Evolutionary conservation across 2,888 invertebrate genomes (phyloP), one percentile per base, ranked within the genome.

Genomic region (Podotricha telesiphe): DNA sequence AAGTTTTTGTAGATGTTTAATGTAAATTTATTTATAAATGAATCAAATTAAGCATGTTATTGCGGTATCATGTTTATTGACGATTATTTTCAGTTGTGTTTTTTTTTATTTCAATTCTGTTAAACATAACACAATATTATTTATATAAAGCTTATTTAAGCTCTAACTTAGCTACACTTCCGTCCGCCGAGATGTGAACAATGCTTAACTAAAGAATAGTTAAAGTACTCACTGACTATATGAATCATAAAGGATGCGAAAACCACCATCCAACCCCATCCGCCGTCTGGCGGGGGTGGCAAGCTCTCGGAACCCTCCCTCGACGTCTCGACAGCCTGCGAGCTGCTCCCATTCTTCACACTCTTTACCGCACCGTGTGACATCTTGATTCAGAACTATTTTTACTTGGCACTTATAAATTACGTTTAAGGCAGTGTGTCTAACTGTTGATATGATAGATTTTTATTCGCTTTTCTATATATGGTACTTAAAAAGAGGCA

Each of bases 181-280:
- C 13, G 17, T 11, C 34, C 4, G 11, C 4, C 11, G n/a, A 22
- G 8, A 48, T 28, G 8, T 17, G 19, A 62, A 62, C 34, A 48
- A 62, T 62, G 62, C 15, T n/a, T 7, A 20, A 28, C 20, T 47
- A 28, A n/a, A 47, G 20, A 62, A 62, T 61, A 67, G 53, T 50
- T 20, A 59, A 67, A 59, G 56, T 89, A 96, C 97, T 97, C 88
- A 97, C 97, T 97, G 90, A 97, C 95, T 78, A 98, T 95, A 91
- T 99, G 99, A 79, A 99, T 97, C 96, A 99, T 96, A 91, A 99
- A 99, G 8, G 98, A 98, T 28, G 97, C 98, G 82, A 98, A 96
- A 67, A 98, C 98, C 64, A 98, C 97, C 88, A 96, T 94, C 98
- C 98, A 98, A 0, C 98, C 98, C 98, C 98, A 98, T 13, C 98